Evolutionary conservation across 2,888 invertebrate genomes (phyloP).

Genomic region (Notodonta dromedarius): DNA sequence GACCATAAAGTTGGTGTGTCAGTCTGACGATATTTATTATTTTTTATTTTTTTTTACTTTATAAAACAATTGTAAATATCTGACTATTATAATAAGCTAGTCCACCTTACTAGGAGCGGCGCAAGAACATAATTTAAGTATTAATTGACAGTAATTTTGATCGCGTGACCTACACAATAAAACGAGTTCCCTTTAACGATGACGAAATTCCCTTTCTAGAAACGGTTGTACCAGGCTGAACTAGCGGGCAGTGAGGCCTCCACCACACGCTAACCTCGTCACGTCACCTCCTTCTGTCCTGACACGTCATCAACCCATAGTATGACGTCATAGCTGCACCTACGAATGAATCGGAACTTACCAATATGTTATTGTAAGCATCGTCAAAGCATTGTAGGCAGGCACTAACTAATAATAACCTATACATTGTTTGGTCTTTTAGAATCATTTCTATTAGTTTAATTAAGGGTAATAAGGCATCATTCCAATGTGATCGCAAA

Average conservation of each 20-base stretch:
- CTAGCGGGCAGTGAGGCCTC: not conserved
- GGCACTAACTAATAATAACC: too few species aligned
- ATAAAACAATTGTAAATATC: too few species aligned
- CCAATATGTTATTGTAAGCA: not conserved
- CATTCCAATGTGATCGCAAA: too few species aligned
- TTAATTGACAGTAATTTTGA: constrained; percentile 1
- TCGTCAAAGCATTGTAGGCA: not conserved
- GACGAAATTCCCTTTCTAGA: constrained; percentile 7
- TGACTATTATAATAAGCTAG: too few species aligned
- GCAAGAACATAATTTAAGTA: not conserved
- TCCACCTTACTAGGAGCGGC: too few species aligned
- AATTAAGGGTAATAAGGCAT: too few species aligned
- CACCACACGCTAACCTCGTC: constrained; percentile 38
- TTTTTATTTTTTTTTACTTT: too few species aligned
- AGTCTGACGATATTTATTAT: too few species aligned
- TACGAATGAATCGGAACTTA: not conserved
- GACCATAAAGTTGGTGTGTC: too few species aligned
- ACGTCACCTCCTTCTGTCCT: constrained; percentile 27
- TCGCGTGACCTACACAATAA: not conserved
- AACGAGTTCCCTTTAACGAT: constrained; percentile 3
- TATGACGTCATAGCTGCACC: constrained; percentile 11
- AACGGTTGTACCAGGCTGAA: not conserved
- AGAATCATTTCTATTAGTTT: too few species aligned
- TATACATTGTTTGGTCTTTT: too few species aligned
- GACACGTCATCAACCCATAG: constrained; percentile 51